These are phyloP conservation scores for Peromyscus aztecus DNA, from an alignment of 2,797 vertebrate species.

Conservation along the genomic window DNA sequence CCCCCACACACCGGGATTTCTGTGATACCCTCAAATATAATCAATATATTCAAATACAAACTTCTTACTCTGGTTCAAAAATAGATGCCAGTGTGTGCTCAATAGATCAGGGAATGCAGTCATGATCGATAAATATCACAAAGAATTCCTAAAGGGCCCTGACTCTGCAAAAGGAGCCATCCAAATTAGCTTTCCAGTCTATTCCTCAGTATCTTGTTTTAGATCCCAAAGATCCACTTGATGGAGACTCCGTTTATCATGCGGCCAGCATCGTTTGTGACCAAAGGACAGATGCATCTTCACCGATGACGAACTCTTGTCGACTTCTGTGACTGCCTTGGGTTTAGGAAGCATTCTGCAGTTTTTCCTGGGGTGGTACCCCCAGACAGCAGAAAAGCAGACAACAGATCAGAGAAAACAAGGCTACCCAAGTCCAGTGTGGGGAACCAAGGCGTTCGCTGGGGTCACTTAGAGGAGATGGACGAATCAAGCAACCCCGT, in stretches of 20 bases:
- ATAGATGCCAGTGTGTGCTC: background rate
- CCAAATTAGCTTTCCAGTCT: background rate
- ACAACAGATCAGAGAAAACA: background rate
- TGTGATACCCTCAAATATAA: background rate
- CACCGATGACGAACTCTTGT: too few relatives aligned
- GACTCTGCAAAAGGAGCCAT: background rate
- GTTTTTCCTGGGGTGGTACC: background rate
- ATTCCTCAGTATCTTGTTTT: background rate
- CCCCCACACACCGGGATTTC: background rate
- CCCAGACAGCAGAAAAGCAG: background rate
- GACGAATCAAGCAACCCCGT: background rate
- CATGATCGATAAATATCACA: background rate
- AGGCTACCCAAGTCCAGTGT: background rate
- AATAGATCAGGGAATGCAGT: background rate
- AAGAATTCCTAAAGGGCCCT: background rate
- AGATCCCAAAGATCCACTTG: background rate
- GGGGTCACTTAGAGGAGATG: background rate
- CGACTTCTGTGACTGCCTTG: background rate
- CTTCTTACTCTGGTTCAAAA: constrained; percentile 16
- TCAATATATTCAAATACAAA: constrained; percentile 1
- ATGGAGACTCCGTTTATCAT: background rate
- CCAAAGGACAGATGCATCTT: background rate
- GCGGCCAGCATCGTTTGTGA: background rate
- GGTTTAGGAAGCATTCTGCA: background rate
- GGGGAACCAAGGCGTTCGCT: background rate